These are phyloP conservation scores for Gymnopithys bicolor DNA, from an alignment of 2,797 vertebrate genomes.

Conservation along the genomic window DNA sequence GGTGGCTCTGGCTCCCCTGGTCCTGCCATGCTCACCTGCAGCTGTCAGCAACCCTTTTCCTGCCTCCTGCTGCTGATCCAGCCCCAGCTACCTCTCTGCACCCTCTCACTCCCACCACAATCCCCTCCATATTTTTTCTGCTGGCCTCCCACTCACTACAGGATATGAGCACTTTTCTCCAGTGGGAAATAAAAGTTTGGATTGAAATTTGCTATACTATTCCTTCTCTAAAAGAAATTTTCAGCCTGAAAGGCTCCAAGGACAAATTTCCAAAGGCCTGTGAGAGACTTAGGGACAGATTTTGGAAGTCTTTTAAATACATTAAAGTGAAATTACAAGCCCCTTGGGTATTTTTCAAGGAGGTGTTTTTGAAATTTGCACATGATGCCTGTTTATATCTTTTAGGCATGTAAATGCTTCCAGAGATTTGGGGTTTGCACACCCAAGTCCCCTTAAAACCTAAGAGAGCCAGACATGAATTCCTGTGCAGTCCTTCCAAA, in stretches of 20 bases:
- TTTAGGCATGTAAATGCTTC: background rate
- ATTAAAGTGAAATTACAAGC: constrained; percentile 8
- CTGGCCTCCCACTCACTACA: constrained; percentile 24
- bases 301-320: constrained; percentile 2
- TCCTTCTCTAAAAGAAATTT: constrained; percentile 41
- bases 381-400: background rate
- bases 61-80: background rate
- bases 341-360: background rate
- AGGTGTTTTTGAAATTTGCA: background rate
- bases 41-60: background rate
- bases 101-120: background rate
- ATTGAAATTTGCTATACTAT: constrained; percentile 33
- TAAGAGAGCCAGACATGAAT: background rate
- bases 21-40: background rate
- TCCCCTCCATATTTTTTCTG: background rate
- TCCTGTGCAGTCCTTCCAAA: background rate
- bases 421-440: background rate
- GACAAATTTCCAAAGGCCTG: background rate
- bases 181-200: constrained; percentile 43
- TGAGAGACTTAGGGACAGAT: constrained; percentile 2
- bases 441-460: background rate
- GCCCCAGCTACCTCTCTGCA: background rate
- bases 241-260: background rate
- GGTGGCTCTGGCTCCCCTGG: background rate
- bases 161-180: constrained; percentile 43